These are phyloP conservation scores for Caenorhabditis sp. DNA, from an alignment of 2,888 invertebrate species.

Conservation along the genomic window DNA sequence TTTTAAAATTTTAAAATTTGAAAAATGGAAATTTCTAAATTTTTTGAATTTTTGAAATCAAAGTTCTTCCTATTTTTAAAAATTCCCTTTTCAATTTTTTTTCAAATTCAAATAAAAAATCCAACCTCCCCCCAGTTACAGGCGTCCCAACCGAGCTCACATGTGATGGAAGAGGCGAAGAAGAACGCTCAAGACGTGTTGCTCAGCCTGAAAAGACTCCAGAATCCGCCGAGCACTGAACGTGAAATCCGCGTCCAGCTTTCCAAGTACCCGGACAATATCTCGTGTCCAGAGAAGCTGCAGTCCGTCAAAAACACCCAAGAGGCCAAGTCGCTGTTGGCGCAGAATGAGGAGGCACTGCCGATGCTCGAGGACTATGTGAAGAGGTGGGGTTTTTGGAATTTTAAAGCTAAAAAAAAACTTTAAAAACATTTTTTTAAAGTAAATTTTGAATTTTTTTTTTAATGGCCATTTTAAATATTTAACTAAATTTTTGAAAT, in stretches of 20 bases:
- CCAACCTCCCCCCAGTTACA: conserved; percentile 12
- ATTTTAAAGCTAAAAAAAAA: too few species aligned
- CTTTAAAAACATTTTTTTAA: too few species aligned
- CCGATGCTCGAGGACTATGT: conserved; percentile 71
- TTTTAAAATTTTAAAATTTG: too few species aligned
- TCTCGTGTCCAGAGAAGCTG: conserved; percentile 63
- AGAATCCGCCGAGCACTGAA: conserved; percentile 79
- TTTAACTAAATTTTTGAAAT: too few species aligned
- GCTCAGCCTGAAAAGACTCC: conserved; percentile 68
- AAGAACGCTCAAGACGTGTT: conserved; percentile 71
- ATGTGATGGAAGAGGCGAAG: conserved; percentile 54
- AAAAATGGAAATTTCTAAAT: too few species aligned
- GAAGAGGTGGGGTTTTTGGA: conserved; percentile 25
- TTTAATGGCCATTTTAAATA: too few species aligned
- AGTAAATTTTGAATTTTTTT: too few species aligned
- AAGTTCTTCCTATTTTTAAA: too few species aligned
- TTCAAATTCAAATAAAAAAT: too few species aligned
- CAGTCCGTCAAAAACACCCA: conserved; percentile 60
- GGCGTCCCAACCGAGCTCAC: conserved; percentile 19
- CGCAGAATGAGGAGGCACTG: conserved; percentile 61
- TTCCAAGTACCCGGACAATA: conserved; percentile 63
- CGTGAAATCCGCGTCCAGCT: conserved; percentile 71
- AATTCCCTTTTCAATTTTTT: too few species aligned
- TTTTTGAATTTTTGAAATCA: too few species aligned
- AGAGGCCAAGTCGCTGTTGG: conserved; percentile 65